Base-by-base conservation (phyloP, 2,797 vertebrate genomes). In the Micrastur ruficollis region DNA sequence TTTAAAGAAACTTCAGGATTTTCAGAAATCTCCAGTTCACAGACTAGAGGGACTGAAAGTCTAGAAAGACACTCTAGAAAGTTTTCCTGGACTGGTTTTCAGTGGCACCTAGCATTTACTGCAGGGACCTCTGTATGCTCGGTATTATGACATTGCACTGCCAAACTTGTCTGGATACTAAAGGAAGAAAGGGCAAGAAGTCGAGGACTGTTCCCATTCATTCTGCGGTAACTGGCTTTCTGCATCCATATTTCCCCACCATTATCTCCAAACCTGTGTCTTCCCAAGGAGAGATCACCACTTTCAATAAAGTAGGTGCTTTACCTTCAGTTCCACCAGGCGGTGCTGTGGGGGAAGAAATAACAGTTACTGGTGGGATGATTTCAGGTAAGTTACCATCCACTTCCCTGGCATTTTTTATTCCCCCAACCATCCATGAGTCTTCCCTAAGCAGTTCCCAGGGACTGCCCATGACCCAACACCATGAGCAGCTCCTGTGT, bases 261-360 rank as follows among this genome's bases (percentile, higher is more conserved):
- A 18, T 12, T 44, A 49, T 42, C 80, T 86, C 88, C 90, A 93
- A 94, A 95, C 73, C 85, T 94, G 70, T 29, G 15, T 46, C 68
- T 88, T 88, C 11, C 49, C 25, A 31, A 86, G 52, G 72, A 46
- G 74, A 31, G 18, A 44, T 78, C 46, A 67, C 20, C 32, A 46
- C 8, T 93, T 81, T 59, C 70, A 76, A 50, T 32, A 46, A 79
- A 49, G 70, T 8, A 46, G 67, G 20, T 58, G 34, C 12, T 83
- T 96, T 96, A 97, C 96, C 96, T 96, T 96, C 88, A 97, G 59
- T 90, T 96, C 95, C 70, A 97, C 93, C 49, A 85, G 73, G 49
- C 4, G 88, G 26, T 86, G 93, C 95, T 97, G 94, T 85, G 59
- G 90, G 90, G 63, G 14, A 97, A 19, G 21, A 94, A 92, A 86